Evolutionary conservation across 2,888 invertebrate species (phyloP).

Genomic region (Eristalis pertinax): DNA sequence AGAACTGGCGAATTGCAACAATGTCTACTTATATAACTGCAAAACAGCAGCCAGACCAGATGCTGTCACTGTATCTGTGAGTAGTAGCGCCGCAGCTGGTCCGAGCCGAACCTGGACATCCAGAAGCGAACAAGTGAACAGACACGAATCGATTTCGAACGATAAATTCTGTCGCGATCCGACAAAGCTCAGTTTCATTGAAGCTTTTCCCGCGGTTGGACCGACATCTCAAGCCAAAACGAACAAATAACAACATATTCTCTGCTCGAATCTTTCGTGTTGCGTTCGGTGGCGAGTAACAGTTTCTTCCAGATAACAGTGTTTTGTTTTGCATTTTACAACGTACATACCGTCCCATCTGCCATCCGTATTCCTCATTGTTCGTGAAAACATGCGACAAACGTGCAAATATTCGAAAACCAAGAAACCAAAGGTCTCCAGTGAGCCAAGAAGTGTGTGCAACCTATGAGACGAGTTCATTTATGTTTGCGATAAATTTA

Average conservation of each 20-base stretch:
- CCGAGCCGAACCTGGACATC: conserved; percentile 40
- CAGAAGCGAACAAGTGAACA: conserved; percentile 41
- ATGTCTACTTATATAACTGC: conserved; percentile 2
- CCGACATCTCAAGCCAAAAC: background rate
- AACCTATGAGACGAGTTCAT: conserved; percentile 5
- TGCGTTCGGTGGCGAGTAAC: background rate
- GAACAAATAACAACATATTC: background rate
- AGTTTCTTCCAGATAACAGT: conserved; percentile 13
- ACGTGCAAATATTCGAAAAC: conserved; percentile 13
- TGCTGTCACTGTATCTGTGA: background rate
- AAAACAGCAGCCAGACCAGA: too few relatives aligned
- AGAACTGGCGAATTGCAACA: background rate
- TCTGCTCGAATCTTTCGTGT: background rate
- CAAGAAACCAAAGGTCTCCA: background rate
- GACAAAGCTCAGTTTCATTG: conserved; percentile 70
- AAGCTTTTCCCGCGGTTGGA: conserved; percentile 69
- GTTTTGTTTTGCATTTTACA: too few relatives aligned
- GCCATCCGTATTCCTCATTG: background rate
- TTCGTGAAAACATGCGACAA: background rate
- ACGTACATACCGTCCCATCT: too few relatives aligned
- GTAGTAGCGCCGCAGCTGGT: background rate
- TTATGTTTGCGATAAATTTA: conserved; percentile 57
- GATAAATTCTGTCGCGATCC: conserved; percentile 66
- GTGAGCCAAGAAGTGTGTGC: background rate
- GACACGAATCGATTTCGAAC: conserved; percentile 64